A percentile compares a stretch with the other conserved stretches of the same genome.
Evolutionary conservation across 2,113 vertebrate species (phyloP).

Genomic region (Mesoclemmys tuberculata): DNA sequence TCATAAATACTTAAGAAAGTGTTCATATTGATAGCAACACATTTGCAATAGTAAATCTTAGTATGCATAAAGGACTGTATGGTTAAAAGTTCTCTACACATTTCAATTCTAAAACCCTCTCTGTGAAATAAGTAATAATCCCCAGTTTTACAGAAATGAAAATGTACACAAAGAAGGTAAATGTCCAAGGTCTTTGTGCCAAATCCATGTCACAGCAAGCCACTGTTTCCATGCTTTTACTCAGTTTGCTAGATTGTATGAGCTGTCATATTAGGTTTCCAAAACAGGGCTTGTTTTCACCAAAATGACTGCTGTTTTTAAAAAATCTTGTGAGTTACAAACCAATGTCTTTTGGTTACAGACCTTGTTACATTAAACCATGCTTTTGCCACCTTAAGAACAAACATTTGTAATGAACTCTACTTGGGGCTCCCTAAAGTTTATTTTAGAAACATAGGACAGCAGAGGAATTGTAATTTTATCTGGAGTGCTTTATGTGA

Average conservation of each 20-base stretch:
- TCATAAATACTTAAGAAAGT: background rate
- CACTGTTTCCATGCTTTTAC: background rate
- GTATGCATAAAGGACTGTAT: background rate
- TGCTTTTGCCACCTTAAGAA: background rate
- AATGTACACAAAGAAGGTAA: background rate
- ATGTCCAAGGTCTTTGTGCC: background rate
- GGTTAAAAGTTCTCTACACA: background rate
- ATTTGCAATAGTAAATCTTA: background rate
- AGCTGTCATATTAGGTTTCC: background rate
- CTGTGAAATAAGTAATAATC: background rate
- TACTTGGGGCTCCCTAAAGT: background rate
- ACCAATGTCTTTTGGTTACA: background rate
- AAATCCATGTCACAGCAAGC: background rate
- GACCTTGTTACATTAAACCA: background rate
- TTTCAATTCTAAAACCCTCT: background rate
- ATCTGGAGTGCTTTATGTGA: background rate
- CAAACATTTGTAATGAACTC: background rate
- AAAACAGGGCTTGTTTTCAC: background rate
- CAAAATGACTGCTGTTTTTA: background rate
- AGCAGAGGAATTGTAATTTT: too few species aligned
- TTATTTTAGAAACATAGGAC: accelerated
- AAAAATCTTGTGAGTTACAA: background rate
- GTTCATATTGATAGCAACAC: background rate
- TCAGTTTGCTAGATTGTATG: background rate
- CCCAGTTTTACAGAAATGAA: background rate